These are phyloP conservation scores for Salpingus planirostris DNA, from an alignment of 2,888 invertebrate species.

Conservation along the genomic window DNA sequence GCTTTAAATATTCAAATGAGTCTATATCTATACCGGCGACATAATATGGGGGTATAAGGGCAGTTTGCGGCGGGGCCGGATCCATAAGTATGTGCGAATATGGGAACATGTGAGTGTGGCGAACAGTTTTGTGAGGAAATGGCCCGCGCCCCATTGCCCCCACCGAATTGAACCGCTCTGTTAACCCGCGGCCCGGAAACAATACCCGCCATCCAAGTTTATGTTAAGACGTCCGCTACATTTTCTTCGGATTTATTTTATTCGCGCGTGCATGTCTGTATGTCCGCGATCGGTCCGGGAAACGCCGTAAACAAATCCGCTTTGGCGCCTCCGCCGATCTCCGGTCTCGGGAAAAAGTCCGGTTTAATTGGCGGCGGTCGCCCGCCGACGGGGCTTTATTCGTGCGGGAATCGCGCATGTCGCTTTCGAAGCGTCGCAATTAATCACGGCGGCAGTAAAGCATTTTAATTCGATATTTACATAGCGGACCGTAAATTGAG, in stretches of 20 bases:
- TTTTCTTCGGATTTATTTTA: conserved; percentile 38
- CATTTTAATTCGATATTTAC: conserved; percentile 13
- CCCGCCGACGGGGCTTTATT: no score
- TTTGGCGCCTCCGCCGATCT: no score
- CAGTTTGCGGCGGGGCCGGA: conserved; percentile 16
- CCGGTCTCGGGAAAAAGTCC: no score
- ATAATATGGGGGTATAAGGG: conserved; percentile 18
- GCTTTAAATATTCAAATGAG: conserved; percentile 26
- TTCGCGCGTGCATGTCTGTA: no score
- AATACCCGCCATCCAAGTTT: conserved; percentile 36
- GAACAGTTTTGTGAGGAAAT: conserved; percentile 38
- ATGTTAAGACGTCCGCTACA: conserved; percentile 39
- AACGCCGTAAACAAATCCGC: no score
- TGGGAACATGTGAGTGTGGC: conserved; percentile 37
- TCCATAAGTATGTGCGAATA: conserved; percentile 34
- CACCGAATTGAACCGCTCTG: conserved; percentile 32
- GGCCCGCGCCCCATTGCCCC: conserved; percentile 40
- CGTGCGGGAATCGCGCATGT: not conserved
- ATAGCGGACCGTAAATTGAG: conserved; percentile 10
- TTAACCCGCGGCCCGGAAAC: conserved; percentile 30
- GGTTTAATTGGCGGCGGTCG: not conserved
- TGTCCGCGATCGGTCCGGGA: no score
- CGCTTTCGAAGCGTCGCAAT: conserved; percentile 1
- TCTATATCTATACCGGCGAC: conserved; percentile 14
- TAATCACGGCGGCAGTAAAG: conserved; percentile 8